Conservation (phyloP, 2,888 invertebrate genomes). For the Trissolcus brochymenae region DNA sequence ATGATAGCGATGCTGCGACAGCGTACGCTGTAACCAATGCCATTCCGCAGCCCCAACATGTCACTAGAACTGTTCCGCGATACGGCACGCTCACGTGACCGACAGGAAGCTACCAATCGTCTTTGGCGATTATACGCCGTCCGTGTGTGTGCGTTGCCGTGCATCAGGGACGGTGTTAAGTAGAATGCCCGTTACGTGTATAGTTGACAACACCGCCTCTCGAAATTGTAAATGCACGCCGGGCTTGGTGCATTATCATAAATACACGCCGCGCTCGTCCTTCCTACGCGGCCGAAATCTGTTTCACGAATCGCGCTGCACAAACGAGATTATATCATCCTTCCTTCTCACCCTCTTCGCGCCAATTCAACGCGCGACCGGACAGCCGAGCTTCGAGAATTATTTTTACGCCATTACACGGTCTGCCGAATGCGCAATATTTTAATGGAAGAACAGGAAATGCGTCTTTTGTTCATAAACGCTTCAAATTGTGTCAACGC, state of each 20-base stretch:
- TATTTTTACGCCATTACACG: constrained; percentile 47
- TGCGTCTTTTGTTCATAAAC: constrained; percentile 51
- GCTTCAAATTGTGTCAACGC: constrained; percentile 42
- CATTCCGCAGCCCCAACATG: constrained; percentile 58
- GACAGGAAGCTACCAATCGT: constrained; percentile 76
- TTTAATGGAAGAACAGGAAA: constrained; percentile 45
- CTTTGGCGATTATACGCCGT: constrained; percentile 74
- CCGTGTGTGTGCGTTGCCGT: constrained; percentile 58
- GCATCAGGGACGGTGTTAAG: constrained; percentile 74
- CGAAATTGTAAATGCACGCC: constrained; percentile 43
- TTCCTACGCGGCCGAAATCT: constrained; percentile 74
- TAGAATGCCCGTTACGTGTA: constrained; percentile 66
- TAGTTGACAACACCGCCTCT: constrained; percentile 48
- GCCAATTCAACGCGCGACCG: constrained; percentile 32
- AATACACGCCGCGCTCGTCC: constrained; percentile 66
- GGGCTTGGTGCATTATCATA: constrained; percentile 69
- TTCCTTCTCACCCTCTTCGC: constrained; percentile 57
- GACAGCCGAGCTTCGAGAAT: constrained; percentile 26
- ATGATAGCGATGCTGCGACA: constrained; percentile 57
- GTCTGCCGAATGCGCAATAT: constrained; percentile 44
- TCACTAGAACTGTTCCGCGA: constrained; percentile 62
- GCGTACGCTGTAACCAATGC: constrained; percentile 59
- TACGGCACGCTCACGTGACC: constrained; percentile 73
- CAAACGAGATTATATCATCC: constrained; percentile 69
- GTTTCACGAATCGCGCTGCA: constrained; percentile 72